phyloP scores from a whole-genome alignment of 2,113 vertebrate species.

The Hypanus sabinus region DNA sequence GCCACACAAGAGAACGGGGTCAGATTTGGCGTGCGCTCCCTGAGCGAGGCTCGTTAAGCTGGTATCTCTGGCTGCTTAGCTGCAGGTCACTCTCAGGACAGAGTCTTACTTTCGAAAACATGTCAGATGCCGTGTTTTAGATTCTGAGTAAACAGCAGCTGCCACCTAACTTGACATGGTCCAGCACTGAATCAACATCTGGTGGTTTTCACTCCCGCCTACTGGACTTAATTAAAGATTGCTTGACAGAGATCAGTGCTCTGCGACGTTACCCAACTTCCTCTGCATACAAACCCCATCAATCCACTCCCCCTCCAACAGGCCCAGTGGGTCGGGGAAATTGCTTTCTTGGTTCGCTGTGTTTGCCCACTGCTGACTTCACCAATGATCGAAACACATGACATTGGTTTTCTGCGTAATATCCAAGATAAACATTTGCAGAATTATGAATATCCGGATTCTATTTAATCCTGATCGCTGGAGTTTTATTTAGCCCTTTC shows the following conservation, averaged over 20 bases:
- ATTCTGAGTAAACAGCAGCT: background rate
- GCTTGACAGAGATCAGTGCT: background rate
- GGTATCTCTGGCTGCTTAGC: background rate
- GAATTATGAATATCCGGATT: background rate
- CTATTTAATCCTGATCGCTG: background rate
- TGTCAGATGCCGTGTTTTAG: background rate
- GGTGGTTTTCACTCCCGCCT: background rate
- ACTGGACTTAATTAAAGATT: background rate
- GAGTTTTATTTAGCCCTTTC: background rate
- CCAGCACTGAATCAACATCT: background rate
- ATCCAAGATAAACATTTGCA: background rate
- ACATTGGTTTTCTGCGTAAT: background rate
- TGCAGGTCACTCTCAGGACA: background rate
- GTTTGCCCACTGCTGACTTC: background rate
- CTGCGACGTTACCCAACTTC: background rate
- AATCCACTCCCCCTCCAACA: background rate
- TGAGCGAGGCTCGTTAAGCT: background rate
- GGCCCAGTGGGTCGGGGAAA: too few relatives aligned
- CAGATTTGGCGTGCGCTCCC: background rate
- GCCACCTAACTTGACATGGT: background rate
- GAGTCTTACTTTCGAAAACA: background rate
- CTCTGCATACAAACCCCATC: background rate
- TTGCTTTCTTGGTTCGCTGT: background rate
- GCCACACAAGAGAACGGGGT: background rate
- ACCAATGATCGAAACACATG: background rate